Base-by-base conservation (phyloP, 2,888 invertebrate genomes). In the Philopedon plagiatum region DNA sequence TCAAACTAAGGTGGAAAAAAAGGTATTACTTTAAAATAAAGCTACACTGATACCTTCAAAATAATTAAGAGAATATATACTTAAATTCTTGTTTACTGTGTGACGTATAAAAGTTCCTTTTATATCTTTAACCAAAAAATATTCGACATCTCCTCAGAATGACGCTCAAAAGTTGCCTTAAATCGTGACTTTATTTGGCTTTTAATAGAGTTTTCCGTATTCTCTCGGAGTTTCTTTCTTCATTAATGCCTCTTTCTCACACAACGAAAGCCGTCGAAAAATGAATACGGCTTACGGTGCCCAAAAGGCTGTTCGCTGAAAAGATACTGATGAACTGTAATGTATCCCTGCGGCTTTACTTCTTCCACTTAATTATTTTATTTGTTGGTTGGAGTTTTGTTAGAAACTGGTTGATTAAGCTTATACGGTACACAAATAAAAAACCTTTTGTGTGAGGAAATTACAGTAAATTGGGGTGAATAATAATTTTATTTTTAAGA, bases 301-400 rank as follows among this genome's bases (percentile, higher is more conserved):
- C 63, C 68, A 68, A 73, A 73, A 63, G 72, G 63, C 63, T 56
- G 60, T 62, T 68, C 63, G 64, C 29, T 73, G 68, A 73, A 73
- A 73, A 71, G 71, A 73, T 63, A 73, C 72, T 73, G 68, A 73
- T 73, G 72, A 73, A 68, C 72, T 49, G 72, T 73, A 73, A 73
- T 73, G 68, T 73, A 68, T 67, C 72, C 72, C 72, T 58, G 72
- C 67, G 72, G 68, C 68, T 67, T 68, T 64, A 41, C 68, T 64
- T 67, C 64, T 73, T 63, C 64, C 68, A 73, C 63, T 73, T 73
- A 68, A 73, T 73, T 73, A 73, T 73, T 73, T 73, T 73, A 73
- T 73, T 73, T 68, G 68, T 72, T 72, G 62, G 67, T 37, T 32
- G 34, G 49, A 72, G 61, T 72, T 66, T 57, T 62, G 72, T 63